Evolutionary conservation across 2,797 vertebrate genomes (phyloP).

Genomic region (Pangasius krempfi): DNA sequence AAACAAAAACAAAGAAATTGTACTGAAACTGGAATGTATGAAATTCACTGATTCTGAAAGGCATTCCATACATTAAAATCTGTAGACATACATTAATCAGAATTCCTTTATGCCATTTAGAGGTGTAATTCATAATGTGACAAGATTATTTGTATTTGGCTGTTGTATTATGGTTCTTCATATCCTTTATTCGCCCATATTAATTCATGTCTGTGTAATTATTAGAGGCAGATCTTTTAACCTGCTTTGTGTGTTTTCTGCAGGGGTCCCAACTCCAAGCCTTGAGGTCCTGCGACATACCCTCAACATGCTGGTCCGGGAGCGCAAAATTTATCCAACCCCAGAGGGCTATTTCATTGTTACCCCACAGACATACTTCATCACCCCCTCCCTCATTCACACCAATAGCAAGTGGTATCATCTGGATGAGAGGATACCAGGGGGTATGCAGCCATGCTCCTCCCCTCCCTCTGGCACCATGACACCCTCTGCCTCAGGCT

Average conservation of each 20-base stretch:
- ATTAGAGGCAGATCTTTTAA: not conserved
- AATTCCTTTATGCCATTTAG: not conserved
- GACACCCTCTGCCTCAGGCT: conserved; percentile 92
- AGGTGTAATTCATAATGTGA: not conserved
- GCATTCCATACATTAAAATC: too few species aligned
- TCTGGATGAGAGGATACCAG: conserved; percentile 91
- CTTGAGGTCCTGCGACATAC: conserved; percentile 96
- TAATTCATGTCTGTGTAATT: not conserved
- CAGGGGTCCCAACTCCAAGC: conserved; percentile 96
- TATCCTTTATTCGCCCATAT: not conserved
- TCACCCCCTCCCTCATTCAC: conserved; percentile 96
- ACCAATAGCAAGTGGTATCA: conserved; percentile 99
- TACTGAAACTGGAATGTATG: too few species aligned
- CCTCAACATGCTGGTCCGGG: conserved; percentile 92
- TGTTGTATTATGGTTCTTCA: not conserved
- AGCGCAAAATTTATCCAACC: conserved; percentile 97
- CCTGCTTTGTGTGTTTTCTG: conserved; percentile 15
- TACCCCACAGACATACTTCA: conserved; percentile 98
- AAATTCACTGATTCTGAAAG: too few species aligned
- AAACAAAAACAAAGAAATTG: too few species aligned
- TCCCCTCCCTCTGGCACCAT: conserved; percentile 93
- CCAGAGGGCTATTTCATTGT: conserved; percentile 97
- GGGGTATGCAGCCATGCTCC: conserved; percentile 86
- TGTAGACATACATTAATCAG: too few species aligned
- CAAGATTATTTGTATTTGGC: not conserved